phyloP scores from a whole-genome alignment of 2,113 vertebrate species.

The Esox niger region DNA sequence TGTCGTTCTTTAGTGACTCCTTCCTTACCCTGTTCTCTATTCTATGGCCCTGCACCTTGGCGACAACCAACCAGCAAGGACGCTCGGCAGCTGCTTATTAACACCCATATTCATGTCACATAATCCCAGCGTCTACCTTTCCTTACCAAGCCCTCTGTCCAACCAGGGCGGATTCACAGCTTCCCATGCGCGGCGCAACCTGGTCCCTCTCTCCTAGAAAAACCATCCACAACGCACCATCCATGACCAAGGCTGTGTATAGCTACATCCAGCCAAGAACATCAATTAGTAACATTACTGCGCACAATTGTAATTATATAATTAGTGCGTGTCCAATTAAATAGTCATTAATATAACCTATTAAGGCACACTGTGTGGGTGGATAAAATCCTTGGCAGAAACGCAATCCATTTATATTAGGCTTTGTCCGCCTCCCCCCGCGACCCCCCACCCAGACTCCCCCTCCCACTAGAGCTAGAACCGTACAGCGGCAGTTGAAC shows the following conservation, averaged over 20 bases:
- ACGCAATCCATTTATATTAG: slow-evolving; percentile 63
- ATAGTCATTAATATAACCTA: slow-evolving; percentile 53
- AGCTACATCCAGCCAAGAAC: slow-evolving; percentile 49
- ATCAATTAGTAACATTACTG: slow-evolving; percentile 57
- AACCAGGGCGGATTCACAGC: slow-evolving; percentile 33
- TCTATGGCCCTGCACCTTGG: slow-evolving; percentile 54
- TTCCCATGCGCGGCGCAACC: slow-evolving; percentile 37
- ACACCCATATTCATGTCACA: slow-evolving; percentile 69
- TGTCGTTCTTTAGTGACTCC: slow-evolving; percentile 37
- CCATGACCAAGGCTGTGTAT: slow-evolving; percentile 51
- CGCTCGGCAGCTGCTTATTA: slow-evolving; percentile 60
- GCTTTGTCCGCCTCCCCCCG: slow-evolving; percentile 67
- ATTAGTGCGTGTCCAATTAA: slow-evolving; percentile 60
- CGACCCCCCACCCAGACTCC: too few relatives aligned
- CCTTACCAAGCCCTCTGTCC: slow-evolving; percentile 46
- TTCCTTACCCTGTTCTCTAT: background rate
- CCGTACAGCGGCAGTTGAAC: slow-evolving; percentile 57
- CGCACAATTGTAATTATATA: slow-evolving; percentile 38
- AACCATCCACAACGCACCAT: slow-evolving; percentile 57
- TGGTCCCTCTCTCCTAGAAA: slow-evolving; percentile 44
- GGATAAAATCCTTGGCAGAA: slow-evolving; percentile 65
- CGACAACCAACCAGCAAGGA: slow-evolving; percentile 63
- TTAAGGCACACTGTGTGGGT: slow-evolving; percentile 60
- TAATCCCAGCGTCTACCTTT: slow-evolving; percentile 64
- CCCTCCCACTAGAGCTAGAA: slow-evolving; percentile 29